Base-by-base conservation (phyloP, 2,888 invertebrate species). In the Hirtodrosophila alboralis region DNA sequence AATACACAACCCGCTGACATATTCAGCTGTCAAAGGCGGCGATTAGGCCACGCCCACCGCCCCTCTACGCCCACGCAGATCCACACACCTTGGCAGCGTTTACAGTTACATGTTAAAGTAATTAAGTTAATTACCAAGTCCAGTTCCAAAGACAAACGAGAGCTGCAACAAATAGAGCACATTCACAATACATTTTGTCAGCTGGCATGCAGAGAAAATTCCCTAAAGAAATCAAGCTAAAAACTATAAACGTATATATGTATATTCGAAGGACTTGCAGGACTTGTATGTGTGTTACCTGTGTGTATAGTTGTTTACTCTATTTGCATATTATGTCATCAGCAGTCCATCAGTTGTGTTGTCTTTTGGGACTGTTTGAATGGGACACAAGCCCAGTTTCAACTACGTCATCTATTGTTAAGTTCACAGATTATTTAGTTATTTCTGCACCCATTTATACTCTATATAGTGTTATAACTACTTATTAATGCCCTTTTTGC, bases 221-320 rank as follows among this genome's bases (percentile, higher is more conserved):
- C 88, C 88, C 88, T 43, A 59, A 87, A 89, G 88, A 88, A 88
- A 88, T 88, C 89, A 89, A 88, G 88, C 87, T 89, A 87, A 89
- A 88, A 88, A 87, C 80, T 88, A 84, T n/a, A n/a, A n/a, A n/a
- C n/a, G n/a, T 75, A 54, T 52, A 51, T 38, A 23, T 6, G 4
- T 6, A 41, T 41, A 59, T 62, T 65, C 38, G 30, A 21, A 45
- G 48, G 48, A 49, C 52, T 43, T 38, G 47, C 33, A 62, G 0
- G 49, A 18, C 4, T 18, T 44, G 30, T 40, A 45, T 52, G 61
- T 58, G 51, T 62, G 36, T 53, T 59, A 37, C 43, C 10, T 45
- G 60, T 48, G 13, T 40, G 10, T 53, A 56, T 68, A 33, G 47
- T 37, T 51, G 45, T 58, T 41, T 49, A 49, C 12, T 58, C 58